Base-by-base conservation (phyloP, 2,888 invertebrate genomes). In the Cephus rjabovi region DNA sequence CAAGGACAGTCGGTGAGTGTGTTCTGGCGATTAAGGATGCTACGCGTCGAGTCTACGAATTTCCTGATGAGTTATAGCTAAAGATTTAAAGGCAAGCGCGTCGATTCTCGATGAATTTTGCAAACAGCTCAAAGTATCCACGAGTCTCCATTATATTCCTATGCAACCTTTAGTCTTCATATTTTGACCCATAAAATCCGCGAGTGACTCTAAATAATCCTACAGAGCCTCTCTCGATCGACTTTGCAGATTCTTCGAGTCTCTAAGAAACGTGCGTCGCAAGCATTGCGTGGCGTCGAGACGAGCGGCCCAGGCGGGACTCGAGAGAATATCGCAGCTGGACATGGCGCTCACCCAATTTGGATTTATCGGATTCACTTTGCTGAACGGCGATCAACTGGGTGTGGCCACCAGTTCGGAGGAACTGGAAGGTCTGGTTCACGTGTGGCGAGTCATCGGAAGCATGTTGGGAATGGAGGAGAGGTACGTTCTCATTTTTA, bases 331-430 rank as follows among this genome's bases (percentile, higher is more conserved):
- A 68, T 95, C 95, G 0, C 98, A 98, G 90, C 94, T 95, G 82
- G 97, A 98, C 89, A 94, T 98, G 94, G 96, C 96, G 0, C 90
- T 98, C 12, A 97, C 98, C 0, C 97, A 97, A 91, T 97, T 96
- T 88, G 97, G 97, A 4, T 98, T 98, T 89, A 94, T 98, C 88
- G 98, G 97, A 0, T 95, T 95, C 83, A 93, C 94, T 0, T 89
- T 96, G 0, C 88, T 96, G 9, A 94, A 94, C 76, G 93, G 95
- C 0, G 93, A 95, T 78, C 90, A 93, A 77, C 93, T 97, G 74
- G 96, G 96, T 0, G 92, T 97, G 23, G 93, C 94, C 80, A 91
- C 93, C 4, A 93, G 92, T 12, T 91, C 93, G 0, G 94, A 93
- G 73, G 96, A 97, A 81, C 93, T 96, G 86, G 95, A 96, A 76